These are phyloP conservation scores for Aromia moschata DNA, from an alignment of 2,888 invertebrate species.

Conservation along the genomic window DNA sequence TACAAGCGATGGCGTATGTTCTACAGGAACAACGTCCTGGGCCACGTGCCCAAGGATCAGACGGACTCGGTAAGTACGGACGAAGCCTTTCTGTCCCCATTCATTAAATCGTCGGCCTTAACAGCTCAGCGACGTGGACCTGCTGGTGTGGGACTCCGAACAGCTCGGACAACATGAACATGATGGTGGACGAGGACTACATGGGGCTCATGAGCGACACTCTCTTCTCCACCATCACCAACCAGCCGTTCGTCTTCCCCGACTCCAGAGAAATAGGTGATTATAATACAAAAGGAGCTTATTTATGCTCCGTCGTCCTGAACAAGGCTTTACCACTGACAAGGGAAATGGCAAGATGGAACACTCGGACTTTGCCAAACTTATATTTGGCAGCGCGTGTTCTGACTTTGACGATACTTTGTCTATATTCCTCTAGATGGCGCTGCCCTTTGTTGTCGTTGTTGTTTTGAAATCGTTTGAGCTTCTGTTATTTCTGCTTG, in stretches of 20 bases:
- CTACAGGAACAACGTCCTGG: constrained; percentile 82
- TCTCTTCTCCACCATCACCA: constrained; percentile 85
- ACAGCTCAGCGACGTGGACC: constrained; percentile 77
- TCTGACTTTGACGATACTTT: no score
- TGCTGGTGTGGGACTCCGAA: constrained; percentile 77
- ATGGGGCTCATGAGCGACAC: constrained; percentile 91
- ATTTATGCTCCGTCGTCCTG: no score
- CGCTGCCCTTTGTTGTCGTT: no score
- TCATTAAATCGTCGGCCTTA: constrained; percentile 36
- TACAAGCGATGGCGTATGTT: constrained; percentile 99
- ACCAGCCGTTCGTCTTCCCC: constrained; percentile 94
- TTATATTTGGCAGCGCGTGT: no score
- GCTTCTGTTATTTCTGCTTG: no score
- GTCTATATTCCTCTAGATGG: no score
- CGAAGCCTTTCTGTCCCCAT: neutral
- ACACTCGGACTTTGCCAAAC: no score
- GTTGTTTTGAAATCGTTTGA: no score
- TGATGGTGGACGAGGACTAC: constrained; percentile 86
- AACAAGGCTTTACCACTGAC: no score
- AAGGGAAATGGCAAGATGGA: no score
- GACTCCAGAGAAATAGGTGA: constrained; percentile 95
- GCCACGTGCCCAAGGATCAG: constrained; percentile 77
- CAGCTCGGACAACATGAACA: constrained; percentile 73
- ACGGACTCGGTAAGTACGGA: constrained; percentile 74
- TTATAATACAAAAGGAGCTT: no score